Percentiles rank a stretch among this genome's conserved stretches.
Conservation (phyloP, 2,888 invertebrate species). For the Trileptium ribeirensis region DNA sequence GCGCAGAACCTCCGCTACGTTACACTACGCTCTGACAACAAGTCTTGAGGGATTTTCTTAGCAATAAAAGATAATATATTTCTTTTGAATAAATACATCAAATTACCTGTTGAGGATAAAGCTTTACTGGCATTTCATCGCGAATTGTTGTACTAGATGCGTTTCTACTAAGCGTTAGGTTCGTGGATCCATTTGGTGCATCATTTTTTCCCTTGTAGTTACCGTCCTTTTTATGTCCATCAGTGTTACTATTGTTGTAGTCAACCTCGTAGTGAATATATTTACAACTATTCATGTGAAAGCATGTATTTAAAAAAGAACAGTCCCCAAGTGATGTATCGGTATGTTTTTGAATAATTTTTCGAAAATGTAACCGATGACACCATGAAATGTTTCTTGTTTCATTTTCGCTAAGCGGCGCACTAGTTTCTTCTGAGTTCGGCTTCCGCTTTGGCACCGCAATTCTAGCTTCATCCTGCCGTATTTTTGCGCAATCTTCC, state of each 20-base stretch:
- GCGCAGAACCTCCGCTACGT: too few relatives aligned
- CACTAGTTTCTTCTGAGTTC: not conserved
- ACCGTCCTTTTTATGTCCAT: too few relatives aligned
- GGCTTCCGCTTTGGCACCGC: too few relatives aligned
- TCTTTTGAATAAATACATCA: too few relatives aligned
- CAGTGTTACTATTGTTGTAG: not conserved
- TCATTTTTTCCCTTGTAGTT: too few relatives aligned
- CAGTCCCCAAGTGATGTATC: conserved; percentile 92
- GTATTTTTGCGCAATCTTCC: conserved; percentile 66
- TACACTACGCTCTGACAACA: too few relatives aligned
- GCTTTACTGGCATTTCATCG: not conserved
- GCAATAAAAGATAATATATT: too few relatives aligned
- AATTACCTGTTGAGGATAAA: not conserved
- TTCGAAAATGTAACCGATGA: conserved; percentile 86
- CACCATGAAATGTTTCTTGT: conserved; percentile 59
- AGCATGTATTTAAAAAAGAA: conserved; percentile 94
- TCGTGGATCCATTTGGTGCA: not conserved
- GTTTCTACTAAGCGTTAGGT: not conserved
- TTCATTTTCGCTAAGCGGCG: not conserved
- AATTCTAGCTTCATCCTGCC: not conserved
- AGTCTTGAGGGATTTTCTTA: too few relatives aligned
- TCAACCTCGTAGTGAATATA: conserved; percentile 94
- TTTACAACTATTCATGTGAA: conserved; percentile 97
- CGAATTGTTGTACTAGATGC: not conserved
- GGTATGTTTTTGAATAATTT: conserved; percentile 89